phyloP scores from a whole-genome alignment of 2,888 invertebrate species.

The Celastrina argiolus region DNA sequence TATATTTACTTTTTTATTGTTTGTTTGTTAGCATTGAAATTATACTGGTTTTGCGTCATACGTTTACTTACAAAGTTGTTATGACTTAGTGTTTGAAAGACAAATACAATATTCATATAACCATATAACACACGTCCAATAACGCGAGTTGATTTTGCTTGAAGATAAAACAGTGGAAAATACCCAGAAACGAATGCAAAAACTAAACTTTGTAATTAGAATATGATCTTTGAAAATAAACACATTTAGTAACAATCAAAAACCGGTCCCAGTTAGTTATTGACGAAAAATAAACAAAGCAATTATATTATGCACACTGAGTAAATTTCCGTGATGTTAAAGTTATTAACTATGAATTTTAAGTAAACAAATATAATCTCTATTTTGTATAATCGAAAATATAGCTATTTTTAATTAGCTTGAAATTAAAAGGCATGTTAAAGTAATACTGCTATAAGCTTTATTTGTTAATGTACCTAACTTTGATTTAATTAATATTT shows the following conservation, averaged over 20 bases:
- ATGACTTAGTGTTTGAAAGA: not conserved
- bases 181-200: not conserved
- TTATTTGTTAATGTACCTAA: no score
- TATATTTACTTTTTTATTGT: no score
- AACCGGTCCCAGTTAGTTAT: not conserved
- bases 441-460: no score
- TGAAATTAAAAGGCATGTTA: no score
- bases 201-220: not conserved
- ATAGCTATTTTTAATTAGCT: no score
- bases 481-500: no score
- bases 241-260: not conserved
- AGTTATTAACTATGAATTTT: no score
- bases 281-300: not conserved
- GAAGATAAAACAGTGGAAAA: not conserved
- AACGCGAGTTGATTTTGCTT: not conserved
- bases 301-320: no score
- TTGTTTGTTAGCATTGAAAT: no score
- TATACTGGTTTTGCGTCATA: not conserved
- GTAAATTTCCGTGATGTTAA: no score
- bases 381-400: no score
- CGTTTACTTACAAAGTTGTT: not conserved
- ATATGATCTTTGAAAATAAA: not conserved
- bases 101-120: not conserved
- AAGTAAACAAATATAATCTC: no score
- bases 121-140: not conserved